A percentile compares a stretch with the other conserved stretches of the same genome.
phyloP scores from a whole-genome alignment of 53 echinoderm and acorn worm genomes.

The Zoroaster sp. region DNA sequence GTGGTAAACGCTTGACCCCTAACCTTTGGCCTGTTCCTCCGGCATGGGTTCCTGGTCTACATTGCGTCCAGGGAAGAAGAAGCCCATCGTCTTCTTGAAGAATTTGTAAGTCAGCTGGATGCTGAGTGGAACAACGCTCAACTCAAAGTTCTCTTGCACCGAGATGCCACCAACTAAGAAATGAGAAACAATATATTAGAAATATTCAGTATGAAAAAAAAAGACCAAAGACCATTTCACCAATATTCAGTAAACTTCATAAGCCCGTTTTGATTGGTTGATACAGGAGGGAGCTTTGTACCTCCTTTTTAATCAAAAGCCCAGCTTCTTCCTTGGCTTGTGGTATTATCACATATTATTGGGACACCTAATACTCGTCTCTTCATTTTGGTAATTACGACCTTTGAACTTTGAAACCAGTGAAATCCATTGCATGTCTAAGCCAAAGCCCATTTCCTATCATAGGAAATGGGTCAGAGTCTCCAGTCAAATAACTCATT shows the following conservation, averaged over 20 bases:
- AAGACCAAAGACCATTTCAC: too few relatives aligned
- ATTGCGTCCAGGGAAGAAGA: slow-evolving; percentile 89
- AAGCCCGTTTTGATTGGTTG: neutral
- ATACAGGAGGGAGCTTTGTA: neutral
- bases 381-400: too few relatives aligned
- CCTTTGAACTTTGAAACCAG: too few relatives aligned
- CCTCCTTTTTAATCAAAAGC: neutral
- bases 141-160: slow-evolving; percentile 94
- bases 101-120: slow-evolving; percentile 94
- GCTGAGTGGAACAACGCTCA: slow-evolving; percentile 87
- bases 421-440: too few relatives aligned
- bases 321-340: neutral
- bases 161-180: slow-evolving; percentile 90
- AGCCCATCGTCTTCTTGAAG: slow-evolving; percentile 96
- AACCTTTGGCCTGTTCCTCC: slow-evolving; percentile 63
- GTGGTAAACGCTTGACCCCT: neutral
- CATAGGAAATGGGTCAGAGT: too few relatives aligned
- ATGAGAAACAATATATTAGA: neutral
- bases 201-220: too few relatives aligned
- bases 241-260: neutral
- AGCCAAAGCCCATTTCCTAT: too few relatives aligned
- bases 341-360: neutral
- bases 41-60: slow-evolving; percentile 73
- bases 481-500: neutral
- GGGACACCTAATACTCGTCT: too few relatives aligned